These are phyloP conservation scores for Holocentrus rufus DNA, from an alignment of 2,797 vertebrate genomes.

Conservation along the genomic window DNA sequence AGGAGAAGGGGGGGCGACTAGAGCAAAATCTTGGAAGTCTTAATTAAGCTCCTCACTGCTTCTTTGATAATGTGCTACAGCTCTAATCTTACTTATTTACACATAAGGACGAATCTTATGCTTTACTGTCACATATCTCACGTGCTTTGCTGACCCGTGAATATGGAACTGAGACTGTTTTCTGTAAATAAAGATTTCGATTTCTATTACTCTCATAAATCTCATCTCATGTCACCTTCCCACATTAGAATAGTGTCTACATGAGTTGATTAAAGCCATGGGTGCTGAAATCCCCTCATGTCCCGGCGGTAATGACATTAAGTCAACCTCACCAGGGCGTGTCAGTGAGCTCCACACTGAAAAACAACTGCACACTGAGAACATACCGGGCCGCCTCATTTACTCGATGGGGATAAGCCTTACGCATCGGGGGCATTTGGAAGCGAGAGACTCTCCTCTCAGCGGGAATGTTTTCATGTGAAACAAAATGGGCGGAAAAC, in stretches of 20 bases:
- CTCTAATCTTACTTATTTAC: not conserved
- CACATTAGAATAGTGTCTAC: constrained; percentile 9
- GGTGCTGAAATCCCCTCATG: constrained; percentile 3
- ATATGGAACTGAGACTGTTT: not conserved
- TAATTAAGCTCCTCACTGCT: constrained; percentile 17
- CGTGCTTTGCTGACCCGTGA: not conserved
- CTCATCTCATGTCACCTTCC: not conserved
- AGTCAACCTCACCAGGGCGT: constrained; percentile 32
- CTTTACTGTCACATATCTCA: not conserved
- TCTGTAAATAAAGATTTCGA: not conserved
- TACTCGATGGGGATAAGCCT: constrained; percentile 17
- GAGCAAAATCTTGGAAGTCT: constrained; percentile 33
- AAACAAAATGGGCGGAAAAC: constrained; percentile 52
- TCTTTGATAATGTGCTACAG: not conserved
- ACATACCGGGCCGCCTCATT: constrained; percentile 32
- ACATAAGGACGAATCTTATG: not conserved
- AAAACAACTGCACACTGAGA: constrained; percentile 26
- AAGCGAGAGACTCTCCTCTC: constrained; percentile 44
- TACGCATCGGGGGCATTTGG: constrained; percentile 10
- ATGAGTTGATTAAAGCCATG: constrained; percentile 25
- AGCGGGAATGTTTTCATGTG: constrained; percentile 58
- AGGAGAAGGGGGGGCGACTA: constrained; percentile 36
- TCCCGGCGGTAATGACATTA: not conserved
- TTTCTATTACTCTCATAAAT: constrained; percentile 13
- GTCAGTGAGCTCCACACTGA: constrained; percentile 24